Conservation (phyloP, 2,113 vertebrate species). For the Cinclus cinclus region DNA sequence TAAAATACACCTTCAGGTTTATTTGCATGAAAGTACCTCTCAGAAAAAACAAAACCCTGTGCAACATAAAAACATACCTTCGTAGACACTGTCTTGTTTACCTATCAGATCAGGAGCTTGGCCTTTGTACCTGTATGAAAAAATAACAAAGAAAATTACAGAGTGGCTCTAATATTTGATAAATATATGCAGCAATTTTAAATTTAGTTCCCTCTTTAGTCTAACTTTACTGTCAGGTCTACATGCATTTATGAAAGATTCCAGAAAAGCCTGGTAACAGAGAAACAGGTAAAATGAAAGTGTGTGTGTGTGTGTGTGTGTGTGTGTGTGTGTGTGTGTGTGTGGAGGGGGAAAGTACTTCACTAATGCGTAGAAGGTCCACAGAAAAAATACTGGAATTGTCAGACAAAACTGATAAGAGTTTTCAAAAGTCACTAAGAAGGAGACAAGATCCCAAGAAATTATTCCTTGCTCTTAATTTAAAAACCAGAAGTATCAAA, state of each 20-base stretch:
- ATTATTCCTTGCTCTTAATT: neutral
- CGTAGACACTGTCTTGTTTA: slow-evolving; percentile 97
- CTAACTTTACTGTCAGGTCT: neutral
- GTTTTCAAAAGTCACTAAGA: neutral
- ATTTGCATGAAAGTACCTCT: neutral
- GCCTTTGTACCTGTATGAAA: slow-evolving; percentile 87
- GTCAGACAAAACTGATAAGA: neutral
- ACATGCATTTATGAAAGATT: neutral
- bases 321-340: neutral
- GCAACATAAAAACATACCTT: slow-evolving; percentile 80
- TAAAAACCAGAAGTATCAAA: neutral
- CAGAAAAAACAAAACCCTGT: neutral
- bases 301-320: neutral
- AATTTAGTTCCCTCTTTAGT: neutral
- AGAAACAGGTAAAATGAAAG: neutral
- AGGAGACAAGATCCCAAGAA: neutral
- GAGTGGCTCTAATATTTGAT: neutral
- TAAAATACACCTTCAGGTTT: neutral
- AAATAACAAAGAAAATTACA: neutral
- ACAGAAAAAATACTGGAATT: neutral
- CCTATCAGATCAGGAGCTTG: slow-evolving; percentile 96
- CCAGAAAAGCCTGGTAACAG: neutral
- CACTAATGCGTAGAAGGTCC: neutral
- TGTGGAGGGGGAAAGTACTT: neutral
- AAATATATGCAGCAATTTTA: neutral